Percentiles rank a stretch among this genome's conserved stretches.
Conservation (phyloP, 2,797 vertebrate species). For the Schizothorax lantsangensis region DNA sequence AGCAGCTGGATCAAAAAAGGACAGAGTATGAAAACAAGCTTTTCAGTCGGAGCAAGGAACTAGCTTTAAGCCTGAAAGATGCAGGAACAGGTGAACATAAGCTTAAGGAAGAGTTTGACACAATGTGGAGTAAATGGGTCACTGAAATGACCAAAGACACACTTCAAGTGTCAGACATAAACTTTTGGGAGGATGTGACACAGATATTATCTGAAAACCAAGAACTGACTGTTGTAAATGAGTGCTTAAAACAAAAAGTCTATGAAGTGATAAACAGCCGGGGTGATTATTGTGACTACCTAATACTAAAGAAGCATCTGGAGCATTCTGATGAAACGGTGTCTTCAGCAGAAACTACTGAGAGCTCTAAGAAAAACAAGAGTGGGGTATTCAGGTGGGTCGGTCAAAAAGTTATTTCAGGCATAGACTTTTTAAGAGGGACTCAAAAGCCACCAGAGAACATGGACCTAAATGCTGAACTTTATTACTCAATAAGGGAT, state of each 20-base stretch:
- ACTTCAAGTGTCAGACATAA: background rate
- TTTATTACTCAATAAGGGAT: background rate
- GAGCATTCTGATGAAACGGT: background rate
- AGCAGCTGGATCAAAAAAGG: slow-evolving; percentile 59
- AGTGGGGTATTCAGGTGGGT: fast-evolving
- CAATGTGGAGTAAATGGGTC: slow-evolving; percentile 58
- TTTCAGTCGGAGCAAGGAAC: slow-evolving; percentile 58
- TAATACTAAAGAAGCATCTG: slow-evolving; percentile 15
- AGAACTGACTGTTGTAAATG: slow-evolving; percentile 27
- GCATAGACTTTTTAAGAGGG: fast-evolving
- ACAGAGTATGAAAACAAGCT: slow-evolving; percentile 59
- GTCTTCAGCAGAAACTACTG: fast-evolving
- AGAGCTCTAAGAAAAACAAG: background rate
- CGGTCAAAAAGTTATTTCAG: background rate
- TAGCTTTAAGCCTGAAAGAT: slow-evolving; percentile 61
- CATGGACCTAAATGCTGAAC: background rate
- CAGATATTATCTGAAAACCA: slow-evolving; percentile 41
- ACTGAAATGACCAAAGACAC: slow-evolving; percentile 8
- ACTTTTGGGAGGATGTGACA: slow-evolving; percentile 42
- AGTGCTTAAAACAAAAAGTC: background rate
- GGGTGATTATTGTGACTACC: slow-evolving; percentile 42
- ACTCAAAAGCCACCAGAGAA: background rate
- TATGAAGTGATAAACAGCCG: background rate
- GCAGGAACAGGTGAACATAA: slow-evolving; percentile 49
- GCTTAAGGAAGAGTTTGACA: slow-evolving; percentile 52